Evolutionary conservation across 2,888 invertebrate species (phyloP), one percentile per base, ranked within the genome.

Genomic region (Phortica okadai): DNA sequence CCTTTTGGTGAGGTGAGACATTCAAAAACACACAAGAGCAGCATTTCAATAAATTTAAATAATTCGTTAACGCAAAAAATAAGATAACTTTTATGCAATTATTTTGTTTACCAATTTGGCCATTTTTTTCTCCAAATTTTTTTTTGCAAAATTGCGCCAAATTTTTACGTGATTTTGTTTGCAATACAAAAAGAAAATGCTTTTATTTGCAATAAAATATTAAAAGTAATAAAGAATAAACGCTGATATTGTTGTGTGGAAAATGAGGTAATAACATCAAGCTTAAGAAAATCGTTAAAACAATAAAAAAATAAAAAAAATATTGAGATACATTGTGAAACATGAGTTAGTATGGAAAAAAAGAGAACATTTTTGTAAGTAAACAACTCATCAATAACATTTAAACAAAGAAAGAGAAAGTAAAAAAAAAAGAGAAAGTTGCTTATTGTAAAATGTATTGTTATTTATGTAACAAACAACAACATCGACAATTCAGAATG

Each of bases 321-420:
- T 84, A 87, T 87, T 88, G 89, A 91, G 90, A 91, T 91, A 85
- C 92, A 92, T 92, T 92, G 92, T 91, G 91, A 92, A 92, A 91
- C 92, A 92, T 92, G 92, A 90, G 86, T 86, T 85, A 87, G 85
- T 85, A 84, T 77, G 82, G 77, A 75, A 64, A 67, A 67, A 78
- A 76, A 78, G 10, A 74, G 42, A 25, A 74, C 2, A 67, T 74
- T 59, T 73, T 59, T 73, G 59, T 73, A 73, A 59, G 42, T 59
- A 73, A 72, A 62, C 45, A 73, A 73, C 25, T 59, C 44, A 73
- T 73, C 41, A 6, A 62, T 14, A 74, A 64, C 14, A 64, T 66
- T 66, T 16, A 58, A 74, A 82, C 78, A 77, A 78, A 78, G 70
- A 14, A 21, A 66, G 16, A 54, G 73, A 14, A 56, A 56, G n/a